These are phyloP conservation scores for Dolichallabes microphthalmus DNA, from an alignment of 2,113 vertebrate species.

Conservation along the genomic window DNA sequence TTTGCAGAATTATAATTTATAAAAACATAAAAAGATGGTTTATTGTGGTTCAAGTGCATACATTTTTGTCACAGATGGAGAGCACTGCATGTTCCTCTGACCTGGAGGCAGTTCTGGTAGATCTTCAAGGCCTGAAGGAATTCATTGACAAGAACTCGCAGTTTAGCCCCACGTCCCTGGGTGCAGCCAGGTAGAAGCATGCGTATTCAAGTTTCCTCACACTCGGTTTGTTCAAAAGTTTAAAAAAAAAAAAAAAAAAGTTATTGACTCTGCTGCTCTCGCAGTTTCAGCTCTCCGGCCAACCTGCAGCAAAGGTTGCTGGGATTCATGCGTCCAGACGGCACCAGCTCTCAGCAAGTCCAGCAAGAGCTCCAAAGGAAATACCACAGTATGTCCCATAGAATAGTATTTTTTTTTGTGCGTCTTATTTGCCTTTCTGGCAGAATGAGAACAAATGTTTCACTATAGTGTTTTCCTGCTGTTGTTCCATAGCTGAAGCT, in stretches of 20 bases:
- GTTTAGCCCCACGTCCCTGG: constrained; percentile 84
- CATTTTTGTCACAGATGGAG: constrained; percentile 77
- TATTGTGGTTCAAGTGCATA: neutral
- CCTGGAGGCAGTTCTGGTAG: constrained; percentile 81
- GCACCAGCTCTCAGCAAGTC: constrained; percentile 87
- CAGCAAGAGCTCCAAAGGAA: constrained; percentile 96
- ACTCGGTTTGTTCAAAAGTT: neutral
- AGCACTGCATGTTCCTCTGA: constrained; percentile 81
- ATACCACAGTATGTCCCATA: constrained; percentile 80
- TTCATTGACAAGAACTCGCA: constrained; percentile 96
- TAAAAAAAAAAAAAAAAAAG: too few species aligned
- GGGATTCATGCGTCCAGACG: constrained; percentile 88
- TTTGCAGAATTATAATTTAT: neutral
- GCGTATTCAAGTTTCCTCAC: neutral
- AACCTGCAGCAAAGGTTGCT: constrained; percentile 88
- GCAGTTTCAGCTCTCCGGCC: constrained; percentile 81
- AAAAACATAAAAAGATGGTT: neutral
- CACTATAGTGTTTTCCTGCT: neutral
- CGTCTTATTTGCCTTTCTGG: neutral
- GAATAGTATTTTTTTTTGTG: too few species aligned
- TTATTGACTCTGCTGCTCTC: neutral
- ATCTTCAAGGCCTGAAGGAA: constrained; percentile 86
- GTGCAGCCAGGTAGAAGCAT: constrained; percentile 80
- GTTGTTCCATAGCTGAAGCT: constrained; percentile 78
- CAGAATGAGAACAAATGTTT: neutral